Base-by-base conservation (phyloP, 64 coral and sea anemone genomes). In the Montipora cactus region DNA sequence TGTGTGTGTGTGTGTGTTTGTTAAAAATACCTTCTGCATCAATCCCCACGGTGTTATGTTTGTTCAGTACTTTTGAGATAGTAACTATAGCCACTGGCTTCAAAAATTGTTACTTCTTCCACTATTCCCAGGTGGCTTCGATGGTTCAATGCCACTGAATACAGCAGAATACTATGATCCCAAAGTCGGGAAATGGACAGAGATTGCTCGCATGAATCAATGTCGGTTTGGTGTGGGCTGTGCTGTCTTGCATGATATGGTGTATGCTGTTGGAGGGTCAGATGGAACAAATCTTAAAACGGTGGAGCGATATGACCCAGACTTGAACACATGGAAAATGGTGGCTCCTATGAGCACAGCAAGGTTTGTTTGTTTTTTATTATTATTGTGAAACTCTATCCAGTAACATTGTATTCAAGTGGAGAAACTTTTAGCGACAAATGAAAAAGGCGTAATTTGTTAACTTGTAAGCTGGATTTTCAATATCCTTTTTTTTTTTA, bases 121-220 rank as follows among this genome's bases (percentile, higher is more conserved):
- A 71, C 68, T 44, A 14, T 49, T 80, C 22, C 0, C 61, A 98
- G 97, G 97, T 91, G 97, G 97, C 57, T 98, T 98, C 68, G 97
- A 98, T 74, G 97, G 97, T 37, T 98, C 97, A 19, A 98, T 98
- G 97, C 97, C 97, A 4, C 91, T 98, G 8, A 98, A 98, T 49
- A 98, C 97, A 48, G 97, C 97, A 45, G 97, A 98, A 46, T 98
- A 95, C 53, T 98, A 95, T 47, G 97, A 98, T 51, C 87, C 94
- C 18, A 95, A 95, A 53, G 81, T 89, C 8, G 94, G 94, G 4
- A 95, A 95, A 67, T 98, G 97, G 97, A 96, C 86, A 37, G 94
- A 98, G 78, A 91, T 98, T 50, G 47, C 97, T 18, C 88, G 94
- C 45, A 98, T 98, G 97, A 98, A 98, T 49, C 97, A 98, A 62